Conservation (phyloP, 2,113 vertebrate species). For the Marcusenius ussheri region DNA sequence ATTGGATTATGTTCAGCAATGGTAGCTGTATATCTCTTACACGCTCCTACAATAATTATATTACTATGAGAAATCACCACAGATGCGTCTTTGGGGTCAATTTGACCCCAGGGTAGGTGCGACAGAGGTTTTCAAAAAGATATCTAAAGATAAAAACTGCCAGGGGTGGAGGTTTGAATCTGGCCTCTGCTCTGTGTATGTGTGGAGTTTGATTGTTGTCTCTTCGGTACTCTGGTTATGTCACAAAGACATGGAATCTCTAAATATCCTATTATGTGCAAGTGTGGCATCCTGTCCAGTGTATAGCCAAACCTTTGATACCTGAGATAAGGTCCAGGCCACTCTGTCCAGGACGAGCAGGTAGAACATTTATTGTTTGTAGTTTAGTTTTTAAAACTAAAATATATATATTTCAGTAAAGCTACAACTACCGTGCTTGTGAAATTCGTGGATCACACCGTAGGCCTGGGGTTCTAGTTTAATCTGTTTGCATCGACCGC, state of each 20-base stretch:
- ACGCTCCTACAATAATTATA: not conserved
- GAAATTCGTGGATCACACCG: not conserved
- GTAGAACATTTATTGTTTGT: not conserved
- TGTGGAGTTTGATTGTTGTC: not conserved
- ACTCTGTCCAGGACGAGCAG: not conserved
- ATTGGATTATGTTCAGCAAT: not conserved
- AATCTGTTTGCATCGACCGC: not conserved
- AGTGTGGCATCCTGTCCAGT: not conserved
- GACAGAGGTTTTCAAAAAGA: not conserved
- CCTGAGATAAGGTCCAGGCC: not conserved
- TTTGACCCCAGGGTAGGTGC: too few relatives aligned
- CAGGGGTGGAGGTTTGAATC: not conserved
- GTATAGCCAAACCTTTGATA: not conserved
- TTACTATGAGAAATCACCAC: too few relatives aligned
- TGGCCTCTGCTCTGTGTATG: not conserved
- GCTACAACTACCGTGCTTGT: not conserved
- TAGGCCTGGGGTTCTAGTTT: not conserved
- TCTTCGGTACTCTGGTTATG: not conserved
- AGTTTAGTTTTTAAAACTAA: not conserved
- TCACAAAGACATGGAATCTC: not conserved
- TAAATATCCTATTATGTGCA: not conserved
- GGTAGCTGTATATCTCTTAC: not conserved
- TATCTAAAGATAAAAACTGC: not conserved
- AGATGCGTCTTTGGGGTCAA: too few relatives aligned
- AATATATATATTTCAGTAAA: not conserved